These are phyloP conservation scores for Macroramphosus scolopax DNA, from an alignment of 2,797 vertebrate genomes.

Conservation along the genomic window DNA sequence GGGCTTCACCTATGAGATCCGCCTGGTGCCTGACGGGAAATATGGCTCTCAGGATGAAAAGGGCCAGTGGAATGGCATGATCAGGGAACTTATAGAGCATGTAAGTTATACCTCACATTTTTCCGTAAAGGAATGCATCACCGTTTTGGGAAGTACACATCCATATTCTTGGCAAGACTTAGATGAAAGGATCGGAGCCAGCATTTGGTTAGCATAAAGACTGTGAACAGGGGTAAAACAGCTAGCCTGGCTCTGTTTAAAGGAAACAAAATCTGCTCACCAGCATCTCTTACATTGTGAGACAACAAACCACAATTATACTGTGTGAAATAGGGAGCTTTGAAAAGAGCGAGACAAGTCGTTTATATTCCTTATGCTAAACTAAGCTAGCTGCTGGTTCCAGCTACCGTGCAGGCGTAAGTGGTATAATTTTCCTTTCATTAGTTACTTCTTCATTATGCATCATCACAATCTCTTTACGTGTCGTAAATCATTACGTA, in stretches of 20 bases:
- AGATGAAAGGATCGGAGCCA: too few species aligned
- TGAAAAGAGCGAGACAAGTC: too few species aligned
- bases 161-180: too few species aligned
- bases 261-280: too few species aligned
- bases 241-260: too few species aligned
- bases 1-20: constrained; percentile 95
- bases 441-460: background rate
- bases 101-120: constrained; percentile 80
- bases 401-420: too few species aligned
- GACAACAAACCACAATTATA: too few species aligned
- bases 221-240: too few species aligned
- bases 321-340: too few species aligned
- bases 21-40: constrained; percentile 91
- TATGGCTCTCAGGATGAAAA: constrained; percentile 97
- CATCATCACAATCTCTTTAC: background rate
- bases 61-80: constrained; percentile 98
- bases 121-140: background rate
- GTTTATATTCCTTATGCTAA: constrained; percentile 4
- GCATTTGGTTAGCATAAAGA: too few species aligned
- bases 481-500: constrained; percentile 13
- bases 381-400: background rate
- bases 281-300: too few species aligned
- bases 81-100: constrained; percentile 96
- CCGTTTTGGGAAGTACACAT: background rate
- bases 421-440: background rate